Base-by-base conservation (phyloP, 1,140 invertebrate species). In the Megalonaias nervosa region DNA sequence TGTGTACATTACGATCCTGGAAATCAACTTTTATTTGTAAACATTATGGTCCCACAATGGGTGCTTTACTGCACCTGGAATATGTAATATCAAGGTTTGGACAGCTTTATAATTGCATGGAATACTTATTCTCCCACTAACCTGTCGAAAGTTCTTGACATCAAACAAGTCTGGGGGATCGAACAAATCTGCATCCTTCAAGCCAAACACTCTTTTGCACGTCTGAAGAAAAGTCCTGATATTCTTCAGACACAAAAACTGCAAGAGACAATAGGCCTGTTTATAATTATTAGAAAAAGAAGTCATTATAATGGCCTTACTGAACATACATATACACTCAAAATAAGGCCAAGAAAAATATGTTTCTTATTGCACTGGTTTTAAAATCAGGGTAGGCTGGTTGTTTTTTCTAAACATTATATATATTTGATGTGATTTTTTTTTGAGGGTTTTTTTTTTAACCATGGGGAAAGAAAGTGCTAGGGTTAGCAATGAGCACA, bases 221-320 rank as follows among this genome's bases (percentile, higher is more conserved):
- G 95, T 94, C 68, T 95, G 93, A 19, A 99, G 91, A 91, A 99
- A 99, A 74, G 95, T 93, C 87, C 96, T 94, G 75, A 99, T 99
- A 90, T 99, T 99, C 83, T 97, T 94, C 90, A 97, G 92, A 89
- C 97, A 98, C 69, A 99, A 91, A 91, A 99, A 99, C 96, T 99
- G 92, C 72, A 93, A 93, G 68, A 70, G 71, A 70, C 75, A 76
- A 67, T 67, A 73, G 71, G 16, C 66, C 4, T 21, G 9, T 67
- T 31, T 23, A 23, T 21, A 67, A 38, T 21, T 17, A 21, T 23
- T 67, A 16, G 11, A 67, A 67, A 38, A 12, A 21, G 17, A 67
- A 67, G 31, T 23, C 16, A 38, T 67, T 21, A 62, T 23, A 62
- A 62, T 12, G 60, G 60, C 23, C 60, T 62, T 62, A 62, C 23